Conservation (phyloP, 2,797 vertebrate species). For the Dallia pectoralis region DNA sequence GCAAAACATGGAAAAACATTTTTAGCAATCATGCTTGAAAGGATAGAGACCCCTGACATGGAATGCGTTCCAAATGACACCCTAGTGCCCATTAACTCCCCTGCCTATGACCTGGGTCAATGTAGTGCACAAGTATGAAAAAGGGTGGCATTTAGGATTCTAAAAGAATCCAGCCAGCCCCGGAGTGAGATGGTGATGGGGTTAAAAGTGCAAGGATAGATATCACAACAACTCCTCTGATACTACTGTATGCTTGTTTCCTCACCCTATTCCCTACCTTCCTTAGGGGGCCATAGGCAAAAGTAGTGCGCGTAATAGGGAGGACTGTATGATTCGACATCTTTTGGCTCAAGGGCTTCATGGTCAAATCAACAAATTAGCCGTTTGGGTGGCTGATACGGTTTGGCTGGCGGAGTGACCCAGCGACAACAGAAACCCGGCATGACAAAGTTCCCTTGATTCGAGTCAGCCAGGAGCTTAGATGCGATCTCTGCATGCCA, state of each 20-base stretch:
- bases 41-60: too few species aligned
- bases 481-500: conserved; percentile 31
- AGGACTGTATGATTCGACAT: too few species aligned
- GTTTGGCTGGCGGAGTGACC: conserved; percentile 36
- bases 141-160: background rate
- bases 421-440: background rate
- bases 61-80: background rate
- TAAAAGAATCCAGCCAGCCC: conserved; percentile 46
- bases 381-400: conserved; percentile 20
- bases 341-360: conserved; percentile 53
- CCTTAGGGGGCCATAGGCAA: too few species aligned
- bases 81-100: background rate
- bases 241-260: conserved; percentile 17
- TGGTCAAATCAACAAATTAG: conserved; percentile 51
- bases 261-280: too few species aligned
- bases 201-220: conserved; percentile 61
- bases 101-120: background rate
- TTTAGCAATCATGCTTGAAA: too few species aligned
- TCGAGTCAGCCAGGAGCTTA: conserved; percentile 26
- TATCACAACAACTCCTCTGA: conserved; percentile 52
- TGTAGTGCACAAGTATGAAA: too few species aligned
- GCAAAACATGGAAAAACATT: too few species aligned
- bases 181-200: conserved; percentile 58
- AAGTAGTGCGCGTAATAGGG: too few species aligned
- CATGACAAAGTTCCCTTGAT: conserved; percentile 29